A percentile compares a stretch with the other conserved stretches of the same genome.
These are phyloP conservation scores for Onychostoma macrolepis DNA, from an alignment of 2,113 vertebrate genomes.

Conservation along the genomic window DNA sequence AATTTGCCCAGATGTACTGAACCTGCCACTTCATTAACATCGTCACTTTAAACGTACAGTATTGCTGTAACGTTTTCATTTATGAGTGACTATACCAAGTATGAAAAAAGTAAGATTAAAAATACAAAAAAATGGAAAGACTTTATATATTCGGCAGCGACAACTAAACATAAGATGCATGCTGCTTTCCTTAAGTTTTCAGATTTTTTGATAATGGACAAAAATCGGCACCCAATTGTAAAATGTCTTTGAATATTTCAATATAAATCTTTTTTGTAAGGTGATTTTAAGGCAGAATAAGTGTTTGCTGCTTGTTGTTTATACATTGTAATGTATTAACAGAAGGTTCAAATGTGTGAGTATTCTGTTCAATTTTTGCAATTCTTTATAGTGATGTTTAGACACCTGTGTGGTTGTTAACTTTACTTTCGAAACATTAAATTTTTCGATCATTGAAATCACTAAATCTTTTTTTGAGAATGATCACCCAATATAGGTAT, in stretches of 20 bases:
- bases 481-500: neutral
- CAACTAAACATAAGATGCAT: constrained; percentile 48
- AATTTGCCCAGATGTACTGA: constrained; percentile 26
- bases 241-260: constrained; percentile 52
- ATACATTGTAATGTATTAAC: constrained; percentile 54
- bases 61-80: constrained; percentile 47
- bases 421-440: constrained; percentile 34
- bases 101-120: constrained; percentile 3
- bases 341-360: constrained; percentile 38
- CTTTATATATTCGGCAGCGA: constrained; percentile 39
- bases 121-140: neutral
- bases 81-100: neutral
- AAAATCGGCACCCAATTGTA: constrained; percentile 45
- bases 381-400: constrained; percentile 31
- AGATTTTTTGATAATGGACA: constrained; percentile 40
- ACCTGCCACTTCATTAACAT: constrained; percentile 30
- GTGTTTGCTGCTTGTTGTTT: constrained; percentile 59
- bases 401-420: constrained; percentile 38
- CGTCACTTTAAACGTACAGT: constrained; percentile 23
- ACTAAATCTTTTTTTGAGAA: neutral
- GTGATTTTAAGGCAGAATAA: constrained; percentile 50
- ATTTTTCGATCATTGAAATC: neutral
- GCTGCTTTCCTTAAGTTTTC: constrained; percentile 50
- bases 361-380: constrained; percentile 32
- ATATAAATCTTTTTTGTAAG: constrained; percentile 51